A percentile compares a stretch with the other conserved stretches of the same genome.
These are phyloP conservation scores for Desmophyllum pertusum DNA, from an alignment of 92 coral and sea anemone genomes.

Conservation along the genomic window DNA sequence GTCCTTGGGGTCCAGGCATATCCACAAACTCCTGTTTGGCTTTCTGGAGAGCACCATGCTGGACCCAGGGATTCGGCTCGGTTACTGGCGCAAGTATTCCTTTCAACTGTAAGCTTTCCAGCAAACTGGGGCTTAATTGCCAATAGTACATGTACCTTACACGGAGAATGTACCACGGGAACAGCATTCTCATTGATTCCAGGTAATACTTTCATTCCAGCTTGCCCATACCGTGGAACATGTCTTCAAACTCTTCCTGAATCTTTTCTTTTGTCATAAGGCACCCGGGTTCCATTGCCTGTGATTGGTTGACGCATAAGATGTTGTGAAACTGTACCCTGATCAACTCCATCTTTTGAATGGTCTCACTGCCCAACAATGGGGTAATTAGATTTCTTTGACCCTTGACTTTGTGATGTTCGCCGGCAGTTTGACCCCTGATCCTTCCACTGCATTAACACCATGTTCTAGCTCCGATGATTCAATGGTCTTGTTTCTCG, in stretches of 20 bases:
- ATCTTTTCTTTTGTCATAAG: constrained; percentile 43
- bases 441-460: not conserved
- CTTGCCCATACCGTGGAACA: constrained; percentile 53
- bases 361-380: constrained; percentile 56
- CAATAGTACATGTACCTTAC: constrained; percentile 41
- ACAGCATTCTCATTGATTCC: constrained; percentile 12
- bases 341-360: constrained; percentile 46
- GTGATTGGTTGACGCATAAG: constrained; percentile 19
- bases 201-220: constrained; percentile 45
- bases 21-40: constrained; percentile 44
- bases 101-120: constrained; percentile 27
- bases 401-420: constrained; percentile 32
- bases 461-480: no score
- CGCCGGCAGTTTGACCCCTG: constrained; percentile 19
- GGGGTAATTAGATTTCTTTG: constrained; percentile 17
- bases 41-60: constrained; percentile 41
- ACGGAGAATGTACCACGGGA: constrained; percentile 40
- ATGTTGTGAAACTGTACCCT: constrained; percentile 46
- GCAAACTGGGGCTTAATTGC: constrained; percentile 29
- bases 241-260: constrained; percentile 36
- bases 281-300: constrained; percentile 1
- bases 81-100: constrained; percentile 30
- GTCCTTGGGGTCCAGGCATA: constrained; percentile 51
- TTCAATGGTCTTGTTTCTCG: constrained; percentile 39
- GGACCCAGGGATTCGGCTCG: constrained; percentile 53